A percentile compares a stretch with the other conserved stretches of the same genome.
These are phyloP conservation scores for Ceriagrion tenellum DNA, from an alignment of 2,888 invertebrate species.

Conservation along the genomic window DNA sequence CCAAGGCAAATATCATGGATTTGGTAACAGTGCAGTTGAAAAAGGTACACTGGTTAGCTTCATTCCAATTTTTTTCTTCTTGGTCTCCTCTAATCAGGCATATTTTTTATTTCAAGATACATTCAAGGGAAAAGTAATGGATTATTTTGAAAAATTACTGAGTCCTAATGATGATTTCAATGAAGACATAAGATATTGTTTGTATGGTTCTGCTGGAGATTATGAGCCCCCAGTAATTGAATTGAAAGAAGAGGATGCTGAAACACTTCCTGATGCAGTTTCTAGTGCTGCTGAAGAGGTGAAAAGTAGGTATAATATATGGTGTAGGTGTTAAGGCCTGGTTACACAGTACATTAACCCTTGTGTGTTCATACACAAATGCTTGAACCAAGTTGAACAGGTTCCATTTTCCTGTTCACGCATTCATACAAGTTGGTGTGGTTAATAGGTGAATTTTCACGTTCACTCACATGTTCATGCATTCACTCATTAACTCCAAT, in stretches of 20 bases:
- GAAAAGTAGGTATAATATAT: not conserved
- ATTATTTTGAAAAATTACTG: slow-evolving; percentile 69
- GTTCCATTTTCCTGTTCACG: too few species aligned
- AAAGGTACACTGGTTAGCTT: slow-evolving; percentile 25
- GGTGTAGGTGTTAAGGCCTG: too few species aligned
- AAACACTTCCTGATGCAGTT: not conserved
- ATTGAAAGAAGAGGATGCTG: not conserved
- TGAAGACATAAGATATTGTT: slow-evolving; percentile 68
- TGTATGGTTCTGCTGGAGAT: slow-evolving; percentile 70
- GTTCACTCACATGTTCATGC: too few species aligned
- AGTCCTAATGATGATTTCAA: slow-evolving; percentile 69
- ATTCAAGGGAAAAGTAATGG: slow-evolving; percentile 69
- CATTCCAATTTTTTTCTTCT: not conserved
- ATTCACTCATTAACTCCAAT: too few species aligned
- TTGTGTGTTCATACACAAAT: too few species aligned
- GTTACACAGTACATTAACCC: too few species aligned
- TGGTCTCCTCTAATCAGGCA: not conserved
- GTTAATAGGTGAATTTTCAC: too few species aligned
- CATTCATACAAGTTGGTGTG: too few species aligned
- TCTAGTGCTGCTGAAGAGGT: not conserved
- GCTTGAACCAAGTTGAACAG: too few species aligned
- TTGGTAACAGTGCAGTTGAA: slow-evolving; percentile 70
- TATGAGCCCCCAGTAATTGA: slow-evolving; percentile 69
- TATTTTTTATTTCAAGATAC: slow-evolving; percentile 68
- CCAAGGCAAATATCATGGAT: slow-evolving; percentile 71